Evolutionary conservation across 2,113 vertebrate genomes (phyloP).

Genomic region (Thomomys bottae): DNA sequence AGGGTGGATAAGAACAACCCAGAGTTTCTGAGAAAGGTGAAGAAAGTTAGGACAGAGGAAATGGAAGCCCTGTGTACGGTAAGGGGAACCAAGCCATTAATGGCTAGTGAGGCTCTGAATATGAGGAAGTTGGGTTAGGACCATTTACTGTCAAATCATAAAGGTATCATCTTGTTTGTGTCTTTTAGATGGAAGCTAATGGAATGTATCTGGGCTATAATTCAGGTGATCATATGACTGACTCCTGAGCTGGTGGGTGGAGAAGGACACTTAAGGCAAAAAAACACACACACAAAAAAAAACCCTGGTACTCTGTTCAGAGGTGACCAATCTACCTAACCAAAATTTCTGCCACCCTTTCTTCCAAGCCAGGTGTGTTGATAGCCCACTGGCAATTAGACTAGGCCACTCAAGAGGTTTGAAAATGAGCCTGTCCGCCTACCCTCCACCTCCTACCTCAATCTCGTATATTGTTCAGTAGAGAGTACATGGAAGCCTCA

Average conservation of each 20-base stretch:
- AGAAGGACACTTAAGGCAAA: background rate
- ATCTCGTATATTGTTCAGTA: background rate
- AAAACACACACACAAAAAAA: too few species aligned
- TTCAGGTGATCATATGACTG: background rate
- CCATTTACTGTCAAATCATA: background rate
- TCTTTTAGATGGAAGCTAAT: background rate
- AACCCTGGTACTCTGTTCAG: background rate
- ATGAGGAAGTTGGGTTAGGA: background rate
- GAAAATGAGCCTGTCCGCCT: background rate
- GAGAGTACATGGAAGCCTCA: background rate
- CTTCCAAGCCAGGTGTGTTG: background rate
- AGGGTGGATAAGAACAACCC: conserved; percentile 2
- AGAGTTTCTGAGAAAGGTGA: conserved; percentile 9
- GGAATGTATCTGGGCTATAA: background rate
- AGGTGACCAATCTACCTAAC: background rate
- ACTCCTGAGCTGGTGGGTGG: background rate
- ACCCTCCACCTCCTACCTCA: background rate
- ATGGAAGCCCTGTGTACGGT: background rate
- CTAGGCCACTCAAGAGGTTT: background rate
- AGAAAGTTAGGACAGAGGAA: background rate
- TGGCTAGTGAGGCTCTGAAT: background rate
- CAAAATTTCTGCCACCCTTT: background rate
- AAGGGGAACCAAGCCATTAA: background rate
- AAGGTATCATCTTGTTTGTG: background rate
- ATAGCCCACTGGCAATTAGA: background rate